A percentile compares a stretch with the other conserved stretches of the same genome.
These are phyloP conservation scores for Pedicia rivosa DNA, from an alignment of 2,888 invertebrate genomes.

Conservation along the genomic window DNA sequence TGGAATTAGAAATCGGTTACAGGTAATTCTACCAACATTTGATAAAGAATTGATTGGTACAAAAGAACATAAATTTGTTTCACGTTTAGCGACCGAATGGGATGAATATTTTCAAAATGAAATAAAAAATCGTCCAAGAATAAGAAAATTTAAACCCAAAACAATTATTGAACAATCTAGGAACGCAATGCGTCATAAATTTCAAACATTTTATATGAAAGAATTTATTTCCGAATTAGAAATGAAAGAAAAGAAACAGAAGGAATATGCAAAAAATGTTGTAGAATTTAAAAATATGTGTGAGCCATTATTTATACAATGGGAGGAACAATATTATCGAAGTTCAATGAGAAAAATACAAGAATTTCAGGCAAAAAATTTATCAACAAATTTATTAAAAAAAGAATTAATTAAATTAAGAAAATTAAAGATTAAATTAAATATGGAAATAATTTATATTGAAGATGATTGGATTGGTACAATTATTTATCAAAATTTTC, in stretches of 20 bases:
- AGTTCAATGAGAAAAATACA: slow-evolving; percentile 7
- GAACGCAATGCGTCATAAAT: slow-evolving; percentile 23
- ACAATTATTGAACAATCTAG: slow-evolving; percentile 20
- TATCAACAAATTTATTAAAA: slow-evolving; percentile 21
- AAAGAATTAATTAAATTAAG: slow-evolving; percentile 17
- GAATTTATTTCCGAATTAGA: slow-evolving; percentile 16
- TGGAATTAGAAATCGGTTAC: slow-evolving; percentile 23
- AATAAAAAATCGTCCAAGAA: slow-evolving; percentile 19
- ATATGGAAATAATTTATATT: slow-evolving; percentile 27
- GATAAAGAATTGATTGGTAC: slow-evolving; percentile 19
- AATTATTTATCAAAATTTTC: slow-evolving; percentile 27
- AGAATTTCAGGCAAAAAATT: slow-evolving; percentile 20
- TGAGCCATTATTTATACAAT: slow-evolving; percentile 23
- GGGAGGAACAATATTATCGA: slow-evolving; percentile 24
- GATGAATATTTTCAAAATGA: slow-evolving; percentile 28
- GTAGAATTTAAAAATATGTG: slow-evolving; percentile 18
- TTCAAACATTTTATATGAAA: slow-evolving; percentile 23
- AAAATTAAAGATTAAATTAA: slow-evolving; percentile 19
- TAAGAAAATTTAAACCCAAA: slow-evolving; percentile 23
- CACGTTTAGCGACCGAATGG: slow-evolving; percentile 24
- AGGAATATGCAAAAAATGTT: slow-evolving; percentile 22
- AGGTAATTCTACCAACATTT: slow-evolving; percentile 19
- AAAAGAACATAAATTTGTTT: slow-evolving; percentile 15
- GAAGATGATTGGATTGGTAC: slow-evolving; percentile 26
- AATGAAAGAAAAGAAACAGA: slow-evolving; percentile 24